phyloP scores from a whole-genome alignment of 2,888 invertebrate genomes.

The Thymelicus sylvestris region DNA sequence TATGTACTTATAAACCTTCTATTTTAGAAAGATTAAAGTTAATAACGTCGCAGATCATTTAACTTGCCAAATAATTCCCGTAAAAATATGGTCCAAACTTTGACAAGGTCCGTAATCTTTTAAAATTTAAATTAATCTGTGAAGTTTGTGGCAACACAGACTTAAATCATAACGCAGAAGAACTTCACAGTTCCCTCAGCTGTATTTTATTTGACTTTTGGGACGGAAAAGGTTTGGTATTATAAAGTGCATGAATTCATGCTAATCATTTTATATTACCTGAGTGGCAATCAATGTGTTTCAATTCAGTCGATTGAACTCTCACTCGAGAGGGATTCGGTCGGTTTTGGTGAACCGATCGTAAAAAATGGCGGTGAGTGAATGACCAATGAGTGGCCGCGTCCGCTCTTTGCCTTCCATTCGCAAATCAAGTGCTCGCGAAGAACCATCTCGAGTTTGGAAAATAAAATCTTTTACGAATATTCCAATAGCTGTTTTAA shows the following conservation, averaged over 20 bases:
- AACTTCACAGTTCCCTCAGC: slow-evolving; percentile 5
- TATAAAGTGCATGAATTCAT: background rate
- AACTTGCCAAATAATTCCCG: background rate
- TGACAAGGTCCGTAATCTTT: background rate
- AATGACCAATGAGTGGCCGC: slow-evolving; percentile 14
- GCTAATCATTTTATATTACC: background rate
- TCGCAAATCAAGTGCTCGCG: slow-evolving; percentile 23
- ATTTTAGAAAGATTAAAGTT: background rate
- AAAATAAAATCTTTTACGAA: slow-evolving; percentile 22
- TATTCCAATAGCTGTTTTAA: slow-evolving; percentile 6
- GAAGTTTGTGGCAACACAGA: slow-evolving; percentile 10
- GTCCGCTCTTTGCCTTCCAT: slow-evolving; percentile 28
- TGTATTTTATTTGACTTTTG: background rate
- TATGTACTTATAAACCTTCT: background rate
- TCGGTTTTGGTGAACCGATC: slow-evolving; percentile 19
- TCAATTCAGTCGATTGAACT: slow-evolving; percentile 6
- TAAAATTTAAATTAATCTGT: slow-evolving; percentile 3
- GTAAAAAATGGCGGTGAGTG: slow-evolving; percentile 23
- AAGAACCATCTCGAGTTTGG: slow-evolving; percentile 3
- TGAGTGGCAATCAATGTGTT: slow-evolving; percentile 11
- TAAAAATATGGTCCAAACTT: background rate
- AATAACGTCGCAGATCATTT: background rate
- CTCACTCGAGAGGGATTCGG: background rate
- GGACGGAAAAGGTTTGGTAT: background rate
- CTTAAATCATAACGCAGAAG: slow-evolving; percentile 5